These are phyloP conservation scores for Dendroctonus ponderosae DNA, from an alignment of 1,140 invertebrate species.

Conservation along the genomic window DNA sequence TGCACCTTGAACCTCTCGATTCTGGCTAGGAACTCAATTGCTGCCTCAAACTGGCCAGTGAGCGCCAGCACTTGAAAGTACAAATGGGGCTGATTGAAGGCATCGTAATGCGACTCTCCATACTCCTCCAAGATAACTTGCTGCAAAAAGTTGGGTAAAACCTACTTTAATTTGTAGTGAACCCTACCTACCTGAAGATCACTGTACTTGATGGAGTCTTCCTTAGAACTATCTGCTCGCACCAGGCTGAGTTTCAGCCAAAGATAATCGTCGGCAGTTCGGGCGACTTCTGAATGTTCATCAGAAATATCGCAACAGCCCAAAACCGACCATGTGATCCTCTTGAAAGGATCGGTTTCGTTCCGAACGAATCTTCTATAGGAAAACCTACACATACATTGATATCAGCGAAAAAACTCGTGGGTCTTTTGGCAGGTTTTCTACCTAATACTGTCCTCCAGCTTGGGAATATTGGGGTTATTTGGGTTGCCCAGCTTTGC, in stretches of 20 bases:
- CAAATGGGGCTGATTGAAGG: slow-evolving; percentile 84
- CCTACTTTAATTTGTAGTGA: background rate
- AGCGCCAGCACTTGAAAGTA: slow-evolving; percentile 90
- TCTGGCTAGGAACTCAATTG: slow-evolving; percentile 88
- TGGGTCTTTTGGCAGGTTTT: background rate
- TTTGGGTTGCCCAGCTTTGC: slow-evolving; percentile 64
- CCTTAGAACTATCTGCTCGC: slow-evolving; percentile 57
- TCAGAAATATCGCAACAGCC: slow-evolving; percentile 85
- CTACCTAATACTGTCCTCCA: slow-evolving; percentile 54
- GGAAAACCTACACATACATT: slow-evolving; percentile 59
- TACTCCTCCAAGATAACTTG: slow-evolving; percentile 87
- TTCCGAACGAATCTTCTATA: slow-evolving; percentile 74
- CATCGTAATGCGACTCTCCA: slow-evolving; percentile 91
- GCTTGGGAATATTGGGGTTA: slow-evolving; percentile 60
- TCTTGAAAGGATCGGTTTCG: slow-evolving; percentile 76
- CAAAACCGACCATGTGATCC: slow-evolving; percentile 76
- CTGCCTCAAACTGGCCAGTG: slow-evolving; percentile 94
- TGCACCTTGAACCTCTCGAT: slow-evolving; percentile 73
- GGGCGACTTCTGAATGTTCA: slow-evolving; percentile 85
- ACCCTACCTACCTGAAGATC: slow-evolving; percentile 51
- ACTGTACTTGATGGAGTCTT: slow-evolving; percentile 56
- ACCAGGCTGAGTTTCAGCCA: slow-evolving; percentile 91
- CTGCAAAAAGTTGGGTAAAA: slow-evolving; percentile 58
- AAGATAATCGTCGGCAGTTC: slow-evolving; percentile 93
- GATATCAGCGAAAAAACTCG: background rate